A percentile compares a stretch with the other conserved stretches of the same genome.
These are phyloP conservation scores for Hipparchia semele DNA, from an alignment of 2,888 invertebrate genomes.

Conservation along the genomic window DNA sequence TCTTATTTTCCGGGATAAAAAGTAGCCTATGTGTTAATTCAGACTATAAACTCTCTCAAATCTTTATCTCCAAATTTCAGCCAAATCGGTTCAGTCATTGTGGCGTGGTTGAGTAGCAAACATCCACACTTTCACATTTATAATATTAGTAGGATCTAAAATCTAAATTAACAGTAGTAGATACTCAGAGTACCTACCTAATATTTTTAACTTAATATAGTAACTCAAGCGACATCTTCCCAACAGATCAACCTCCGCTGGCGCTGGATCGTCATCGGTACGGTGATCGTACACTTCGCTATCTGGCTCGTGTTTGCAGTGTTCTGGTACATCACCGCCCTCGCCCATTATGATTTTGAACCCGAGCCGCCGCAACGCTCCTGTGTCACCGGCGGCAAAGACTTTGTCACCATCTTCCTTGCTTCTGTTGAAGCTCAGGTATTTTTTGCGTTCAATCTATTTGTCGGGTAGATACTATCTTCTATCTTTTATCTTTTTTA, in stretches of 20 bases:
- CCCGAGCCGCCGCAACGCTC: constrained; percentile 68
- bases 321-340: constrained; percentile 76
- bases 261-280: constrained; percentile 78
- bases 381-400: constrained; percentile 73
- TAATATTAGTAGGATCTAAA: no score
- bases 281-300: constrained; percentile 71
- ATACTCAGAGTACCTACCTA: background rate
- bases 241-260: constrained; percentile 73
- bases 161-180: background rate
- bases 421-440: constrained; percentile 80
- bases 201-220: background rate
- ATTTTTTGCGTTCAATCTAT: constrained; percentile 35
- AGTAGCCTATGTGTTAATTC: no score
- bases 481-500: no score
- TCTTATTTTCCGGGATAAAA: no score
- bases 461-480: no score
- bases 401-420: constrained; percentile 74
- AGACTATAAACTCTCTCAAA: no score
- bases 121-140: no score
- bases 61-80: no score
- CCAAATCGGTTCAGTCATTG: no score
- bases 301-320: constrained; percentile 76
- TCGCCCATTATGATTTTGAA: constrained; percentile 77
- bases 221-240: background rate
- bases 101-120: no score